phyloP scores from a whole-genome alignment of 2,113 vertebrate species.

The Thalassoma bifasciatum region DNA sequence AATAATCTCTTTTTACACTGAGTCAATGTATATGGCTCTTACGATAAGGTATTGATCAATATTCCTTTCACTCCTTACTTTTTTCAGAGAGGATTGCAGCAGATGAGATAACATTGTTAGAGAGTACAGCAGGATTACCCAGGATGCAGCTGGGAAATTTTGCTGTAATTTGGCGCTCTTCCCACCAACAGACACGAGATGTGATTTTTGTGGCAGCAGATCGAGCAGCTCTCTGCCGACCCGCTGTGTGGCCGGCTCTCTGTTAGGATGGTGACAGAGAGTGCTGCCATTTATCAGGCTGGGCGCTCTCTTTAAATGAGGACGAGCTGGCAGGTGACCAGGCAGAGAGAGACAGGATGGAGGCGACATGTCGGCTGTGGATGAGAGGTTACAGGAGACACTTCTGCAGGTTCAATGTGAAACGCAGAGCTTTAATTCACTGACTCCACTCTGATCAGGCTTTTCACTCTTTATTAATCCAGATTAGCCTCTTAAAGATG shows the following conservation, averaged over 20 bases:
- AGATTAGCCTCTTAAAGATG: no score
- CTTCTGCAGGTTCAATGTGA: no score
- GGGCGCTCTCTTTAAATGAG: constrained; percentile 57
- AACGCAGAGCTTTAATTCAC: no score
- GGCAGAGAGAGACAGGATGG: constrained; percentile 17
- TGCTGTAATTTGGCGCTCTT: constrained; percentile 41
- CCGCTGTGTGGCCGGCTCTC: constrained; percentile 44
- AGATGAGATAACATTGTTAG: constrained; percentile 50
- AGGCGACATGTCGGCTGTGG: constrained; percentile 11
- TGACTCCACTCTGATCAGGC: no score
- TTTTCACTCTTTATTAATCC: no score
- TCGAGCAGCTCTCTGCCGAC: constrained; percentile 51
- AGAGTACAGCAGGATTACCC: constrained; percentile 47
- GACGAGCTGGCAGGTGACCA: constrained; percentile 63
- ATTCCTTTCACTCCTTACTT: constrained; percentile 21
- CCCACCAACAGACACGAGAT: constrained; percentile 28
- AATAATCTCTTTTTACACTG: constrained; percentile 30
- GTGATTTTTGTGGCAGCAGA: constrained; percentile 61
- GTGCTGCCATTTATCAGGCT: constrained; percentile 53
- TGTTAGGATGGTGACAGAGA: constrained; percentile 52
- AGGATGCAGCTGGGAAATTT: constrained; percentile 27
- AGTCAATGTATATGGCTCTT: constrained; percentile 39
- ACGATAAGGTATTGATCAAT: constrained; percentile 66
- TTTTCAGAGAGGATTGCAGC: constrained; percentile 39
- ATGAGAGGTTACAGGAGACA: not conserved